A percentile compares a stretch with the other conserved stretches of the same genome.
phyloP scores from a whole-genome alignment of 2,888 invertebrate genomes.

The Noctua janthina region DNA sequence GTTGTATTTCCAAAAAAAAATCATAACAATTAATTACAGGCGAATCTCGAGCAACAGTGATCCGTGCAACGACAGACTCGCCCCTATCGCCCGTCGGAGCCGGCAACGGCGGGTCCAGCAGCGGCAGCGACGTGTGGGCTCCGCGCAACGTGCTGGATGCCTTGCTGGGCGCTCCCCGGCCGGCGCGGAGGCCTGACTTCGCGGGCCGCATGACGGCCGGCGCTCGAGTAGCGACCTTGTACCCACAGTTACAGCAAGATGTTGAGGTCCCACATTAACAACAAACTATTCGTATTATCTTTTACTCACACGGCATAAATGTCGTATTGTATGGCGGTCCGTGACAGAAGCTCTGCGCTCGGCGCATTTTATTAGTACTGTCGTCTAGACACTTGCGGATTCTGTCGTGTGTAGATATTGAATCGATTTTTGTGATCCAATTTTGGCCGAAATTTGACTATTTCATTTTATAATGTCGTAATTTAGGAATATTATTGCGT shows the following conservation, averaged over 20 bases:
- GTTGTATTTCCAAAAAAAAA: neutral
- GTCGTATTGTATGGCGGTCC: neutral
- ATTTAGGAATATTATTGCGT: neutral
- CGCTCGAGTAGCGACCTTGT: slow-evolving; percentile 92
- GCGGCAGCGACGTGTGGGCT: slow-evolving; percentile 81
- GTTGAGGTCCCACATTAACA: slow-evolving; percentile 80
- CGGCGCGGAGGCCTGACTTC: slow-evolving; percentile 90
- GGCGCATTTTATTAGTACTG: neutral
- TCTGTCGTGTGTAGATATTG: neutral
- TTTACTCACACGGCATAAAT: neutral
- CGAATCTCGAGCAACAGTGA: slow-evolving; percentile 85
- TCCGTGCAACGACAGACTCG: slow-evolving; percentile 95
- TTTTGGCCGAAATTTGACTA: neutral
- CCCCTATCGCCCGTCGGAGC: slow-evolving; percentile 95
- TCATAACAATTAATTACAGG: slow-evolving; percentile 71
- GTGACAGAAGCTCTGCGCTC: neutral
- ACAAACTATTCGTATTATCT: neutral
- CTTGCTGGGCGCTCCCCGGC: slow-evolving; percentile 88
- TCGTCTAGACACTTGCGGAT: neutral
- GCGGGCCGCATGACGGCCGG: slow-evolving; percentile 92
- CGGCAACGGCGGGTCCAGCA: slow-evolving; percentile 74
- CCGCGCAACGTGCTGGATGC: slow-evolving; percentile 90
- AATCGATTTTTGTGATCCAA: neutral
- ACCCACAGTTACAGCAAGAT: slow-evolving; percentile 92
- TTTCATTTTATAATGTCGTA: neutral